Evolutionary conservation across 2,797 vertebrate genomes (phyloP).

Genomic region (Rhynchonycteris naso): DNA sequence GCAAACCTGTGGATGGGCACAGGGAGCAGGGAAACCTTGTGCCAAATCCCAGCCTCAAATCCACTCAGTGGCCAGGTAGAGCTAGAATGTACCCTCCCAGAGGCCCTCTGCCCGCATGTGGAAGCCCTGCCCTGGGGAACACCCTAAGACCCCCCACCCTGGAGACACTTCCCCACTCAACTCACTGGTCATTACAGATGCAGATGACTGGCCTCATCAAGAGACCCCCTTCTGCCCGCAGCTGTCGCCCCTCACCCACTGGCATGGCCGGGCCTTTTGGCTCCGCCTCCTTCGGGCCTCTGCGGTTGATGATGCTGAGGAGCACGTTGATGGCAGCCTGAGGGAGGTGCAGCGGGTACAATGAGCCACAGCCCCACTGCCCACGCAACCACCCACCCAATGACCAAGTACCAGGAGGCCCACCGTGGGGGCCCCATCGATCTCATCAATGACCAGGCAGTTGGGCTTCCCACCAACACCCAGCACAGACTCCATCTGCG

Average conservation of each 20-base stretch:
- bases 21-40: too few species aligned
- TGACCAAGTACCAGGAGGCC: slow-evolving; percentile 20
- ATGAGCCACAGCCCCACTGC: not conserved
- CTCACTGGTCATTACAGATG: slow-evolving; percentile 98
- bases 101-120: not conserved
- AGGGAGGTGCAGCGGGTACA: fast-evolving
- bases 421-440: slow-evolving; percentile 94
- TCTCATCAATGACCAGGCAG: slow-evolving; percentile 95
- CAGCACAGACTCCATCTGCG: slow-evolving; percentile 96
- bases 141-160: too few species aligned
- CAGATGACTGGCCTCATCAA: slow-evolving; percentile 95
- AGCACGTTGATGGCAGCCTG: slow-evolving; percentile 94
- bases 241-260: slow-evolving; percentile 83
- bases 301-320: slow-evolving; percentile 90
- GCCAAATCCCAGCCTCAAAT: not conserved
- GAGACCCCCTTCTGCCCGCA: slow-evolving; percentile 87
- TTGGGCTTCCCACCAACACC: slow-evolving; percentile 92
- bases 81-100: fast-evolving
- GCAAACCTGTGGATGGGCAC: slow-evolving; percentile 86
- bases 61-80: not conserved
- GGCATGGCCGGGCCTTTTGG: fast-evolving
- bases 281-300: slow-evolving; percentile 84
- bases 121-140: not conserved
- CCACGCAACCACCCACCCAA: fast-evolving
- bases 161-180: fast-evolving